Conservation (phyloP, 1,140 invertebrate species). For the Ceratitis capitata region DNA sequence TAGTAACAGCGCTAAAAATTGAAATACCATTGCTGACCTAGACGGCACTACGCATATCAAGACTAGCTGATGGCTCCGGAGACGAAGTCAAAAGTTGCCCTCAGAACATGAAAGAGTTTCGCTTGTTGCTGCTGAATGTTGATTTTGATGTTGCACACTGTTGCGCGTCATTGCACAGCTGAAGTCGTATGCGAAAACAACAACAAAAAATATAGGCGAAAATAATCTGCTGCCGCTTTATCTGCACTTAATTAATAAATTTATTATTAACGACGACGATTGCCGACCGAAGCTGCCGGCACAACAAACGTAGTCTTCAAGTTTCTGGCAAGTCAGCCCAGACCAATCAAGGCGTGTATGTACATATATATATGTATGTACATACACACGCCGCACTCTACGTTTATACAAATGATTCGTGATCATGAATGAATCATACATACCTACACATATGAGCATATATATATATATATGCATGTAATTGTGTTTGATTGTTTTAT, state of each 20-base stretch:
- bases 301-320: background rate
- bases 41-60: background rate
- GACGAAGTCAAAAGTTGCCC: background rate
- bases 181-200: background rate
- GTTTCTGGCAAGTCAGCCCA: background rate
- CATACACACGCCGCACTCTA: no score
- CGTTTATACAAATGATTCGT: background rate
- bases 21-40: background rate
- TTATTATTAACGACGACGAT: conserved; percentile 37
- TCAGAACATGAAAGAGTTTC: conserved; percentile 8
- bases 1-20: background rate
- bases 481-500: background rate
- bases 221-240: background rate
- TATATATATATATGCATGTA: no score
- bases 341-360: background rate
- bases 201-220: background rate
- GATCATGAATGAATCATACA: conserved; percentile 27
- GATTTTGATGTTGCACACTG: background rate
- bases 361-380: no score
- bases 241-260: conserved; percentile 38
- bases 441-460: background rate
- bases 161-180: conserved; percentile 6
- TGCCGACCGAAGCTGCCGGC: background rate
- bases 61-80: background rate
- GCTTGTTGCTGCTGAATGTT: background rate